Evolutionary conservation across 2,113 vertebrate genomes (phyloP), one percentile per base, ranked within the genome.

Genomic region (Rhinolophus ferrumequinum): DNA sequence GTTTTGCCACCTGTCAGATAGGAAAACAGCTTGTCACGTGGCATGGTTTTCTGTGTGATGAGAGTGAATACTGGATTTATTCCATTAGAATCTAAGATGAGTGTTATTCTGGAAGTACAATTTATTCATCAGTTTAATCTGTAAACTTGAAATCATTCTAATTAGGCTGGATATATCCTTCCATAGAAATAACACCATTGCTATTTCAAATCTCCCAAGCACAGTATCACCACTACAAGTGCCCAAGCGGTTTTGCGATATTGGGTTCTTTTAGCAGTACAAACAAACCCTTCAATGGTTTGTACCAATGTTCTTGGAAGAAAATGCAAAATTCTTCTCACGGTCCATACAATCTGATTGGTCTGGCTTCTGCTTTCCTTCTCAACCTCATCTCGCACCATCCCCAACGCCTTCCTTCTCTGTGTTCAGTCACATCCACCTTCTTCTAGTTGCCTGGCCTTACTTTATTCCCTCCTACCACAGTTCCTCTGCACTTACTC

Each of bases 111-210:
- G 56, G 38, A 94, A 92, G 52, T 56, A 83, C 30, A 77, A 44
- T 33, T 14, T 75, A 93, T 94, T 97, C 44, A 76, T 69, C 44
- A 93, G 22, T 35, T 94, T 83, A 47, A 21, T 52, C 72, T 88
- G 33, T 8, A 9, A 83, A 76, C 54, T 67, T 64, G 10, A 88
- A 92, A 66, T 24, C 75, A 79, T 67, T 73, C 66, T n/a, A 50
- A 28, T n/a, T 58, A 19, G 10, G 3, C 38, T 93, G n/a, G 22
- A 60, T 47, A 3, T 16, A 35, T 90, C 18, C 33, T 50, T 88
- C 62, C 33, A 44, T 14, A 67, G 70, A 80, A 58, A 60, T 26
- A 60, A 50, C 15, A 79, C 0, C 16, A 30, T n/a, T 81, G 30
- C 38, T 92, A 47, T 72, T 52, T 60, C 58, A 90, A 80, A 44